Conservation (phyloP, 64 coral and sea anemone species). For the Trachythela sp. region DNA sequence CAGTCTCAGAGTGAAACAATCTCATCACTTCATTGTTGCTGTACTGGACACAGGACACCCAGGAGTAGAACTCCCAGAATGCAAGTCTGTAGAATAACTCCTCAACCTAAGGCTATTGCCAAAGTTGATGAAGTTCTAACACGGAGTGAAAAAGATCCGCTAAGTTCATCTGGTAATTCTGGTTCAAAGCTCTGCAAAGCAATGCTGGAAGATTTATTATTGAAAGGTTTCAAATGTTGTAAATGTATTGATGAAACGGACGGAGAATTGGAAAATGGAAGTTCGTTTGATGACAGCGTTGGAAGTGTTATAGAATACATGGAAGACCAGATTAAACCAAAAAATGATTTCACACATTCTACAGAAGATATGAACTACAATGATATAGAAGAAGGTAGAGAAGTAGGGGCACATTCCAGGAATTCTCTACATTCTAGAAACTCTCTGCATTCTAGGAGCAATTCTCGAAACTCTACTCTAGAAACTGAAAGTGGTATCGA, state of each 20-base stretch:
- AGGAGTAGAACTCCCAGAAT: background rate
- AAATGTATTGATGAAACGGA: background rate
- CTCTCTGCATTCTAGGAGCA: background rate
- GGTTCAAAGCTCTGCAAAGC: background rate
- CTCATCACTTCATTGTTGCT: background rate
- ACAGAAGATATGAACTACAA: background rate
- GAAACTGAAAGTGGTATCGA: conserved; percentile 11
- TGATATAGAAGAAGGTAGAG: background rate
- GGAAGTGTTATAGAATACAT: background rate
- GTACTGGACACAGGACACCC: background rate
- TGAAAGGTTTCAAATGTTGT: conserved; percentile 19
- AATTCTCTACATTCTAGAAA: no score
- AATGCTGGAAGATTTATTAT: background rate
- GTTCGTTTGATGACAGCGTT: background rate
- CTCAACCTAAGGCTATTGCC: background rate
- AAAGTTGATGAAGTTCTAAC: background rate
- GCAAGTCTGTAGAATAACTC: background rate
- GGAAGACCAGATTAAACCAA: background rate
- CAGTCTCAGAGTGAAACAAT: background rate
- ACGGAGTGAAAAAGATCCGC: conserved; percentile 11
- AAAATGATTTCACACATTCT: background rate
- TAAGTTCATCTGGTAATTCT: background rate
- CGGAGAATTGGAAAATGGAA: background rate
- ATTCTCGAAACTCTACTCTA: background rate
- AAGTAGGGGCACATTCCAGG: no score